Conservation (phyloP, 2,113 vertebrate genomes). For the Caretta caretta region DNA sequence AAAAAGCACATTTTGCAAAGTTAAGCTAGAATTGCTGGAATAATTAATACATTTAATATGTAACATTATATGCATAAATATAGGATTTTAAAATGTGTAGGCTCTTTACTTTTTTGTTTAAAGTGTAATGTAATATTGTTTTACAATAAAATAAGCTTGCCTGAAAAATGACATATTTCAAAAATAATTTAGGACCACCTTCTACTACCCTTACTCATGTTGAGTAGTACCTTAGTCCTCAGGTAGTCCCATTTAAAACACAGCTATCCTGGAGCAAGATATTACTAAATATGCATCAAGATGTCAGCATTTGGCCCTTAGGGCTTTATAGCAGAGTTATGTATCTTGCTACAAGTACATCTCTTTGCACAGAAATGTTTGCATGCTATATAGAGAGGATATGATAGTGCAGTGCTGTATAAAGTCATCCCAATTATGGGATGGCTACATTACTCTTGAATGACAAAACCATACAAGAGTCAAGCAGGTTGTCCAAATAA, state of each 20-base stretch:
- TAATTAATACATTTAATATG: slow-evolving; percentile 5
- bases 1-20: not conserved
- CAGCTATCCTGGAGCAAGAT: not conserved
- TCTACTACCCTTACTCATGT: not conserved
- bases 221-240: not conserved
- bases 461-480: accelerated
- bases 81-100: not conserved
- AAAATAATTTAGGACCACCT: not conserved
- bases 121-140: not conserved
- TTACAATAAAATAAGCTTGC: not conserved
- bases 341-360: not conserved
- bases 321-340: not conserved
- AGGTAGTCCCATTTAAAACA: accelerated
- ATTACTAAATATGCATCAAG: not conserved
- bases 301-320: not conserved
- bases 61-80: slow-evolving; percentile 31
- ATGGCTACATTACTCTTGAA: not conserved
- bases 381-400: not conserved
- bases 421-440: accelerated
- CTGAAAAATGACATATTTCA: not conserved
- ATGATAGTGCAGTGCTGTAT: not conserved
- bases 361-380: too few species aligned
- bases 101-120: not conserved
- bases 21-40: not conserved
- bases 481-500: not conserved